phyloP scores from a whole-genome alignment of 1,140 invertebrate genomes.

The Argopecten irradians region DNA sequence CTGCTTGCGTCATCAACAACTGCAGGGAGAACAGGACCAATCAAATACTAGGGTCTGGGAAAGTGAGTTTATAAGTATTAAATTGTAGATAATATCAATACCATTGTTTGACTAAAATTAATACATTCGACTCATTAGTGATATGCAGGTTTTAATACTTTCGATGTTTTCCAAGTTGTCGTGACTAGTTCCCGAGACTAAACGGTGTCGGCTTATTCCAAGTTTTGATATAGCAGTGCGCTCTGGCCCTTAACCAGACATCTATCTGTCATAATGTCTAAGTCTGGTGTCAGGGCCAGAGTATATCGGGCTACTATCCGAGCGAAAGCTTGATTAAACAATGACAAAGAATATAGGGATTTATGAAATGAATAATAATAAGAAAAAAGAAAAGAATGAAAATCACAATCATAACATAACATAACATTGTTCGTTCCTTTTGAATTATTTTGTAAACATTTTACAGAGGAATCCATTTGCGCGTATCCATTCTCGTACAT shows the following conservation, averaged over 20 bases:
- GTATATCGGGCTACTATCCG: no score
- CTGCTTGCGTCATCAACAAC: not conserved
- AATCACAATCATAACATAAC: no score
- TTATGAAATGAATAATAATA: not conserved
- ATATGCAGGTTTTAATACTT: not conserved
- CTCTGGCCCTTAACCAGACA: not conserved
- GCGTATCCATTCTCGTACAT: not conserved
- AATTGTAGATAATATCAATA: not conserved
- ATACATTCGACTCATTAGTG: not conserved
- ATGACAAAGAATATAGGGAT: no score
- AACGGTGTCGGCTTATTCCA: no score
- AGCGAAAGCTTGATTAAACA: no score
- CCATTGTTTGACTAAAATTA: not conserved
- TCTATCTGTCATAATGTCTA: no score
- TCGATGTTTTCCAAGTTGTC: not conserved
- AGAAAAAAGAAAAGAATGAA: no score
- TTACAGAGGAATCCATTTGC: not conserved
- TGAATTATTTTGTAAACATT: not conserved
- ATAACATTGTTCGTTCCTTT: no score
- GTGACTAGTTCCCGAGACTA: no score
- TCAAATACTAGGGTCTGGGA: not conserved
- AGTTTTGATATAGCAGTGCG: no score
- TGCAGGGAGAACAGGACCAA: not conserved
- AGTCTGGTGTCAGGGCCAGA: no score
- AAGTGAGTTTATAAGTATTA: not conserved